Percentiles rank a stretch among this genome's conserved stretches.
Conservation (phyloP, 2,797 vertebrate genomes). For the Corythornis leucogaster region DNA sequence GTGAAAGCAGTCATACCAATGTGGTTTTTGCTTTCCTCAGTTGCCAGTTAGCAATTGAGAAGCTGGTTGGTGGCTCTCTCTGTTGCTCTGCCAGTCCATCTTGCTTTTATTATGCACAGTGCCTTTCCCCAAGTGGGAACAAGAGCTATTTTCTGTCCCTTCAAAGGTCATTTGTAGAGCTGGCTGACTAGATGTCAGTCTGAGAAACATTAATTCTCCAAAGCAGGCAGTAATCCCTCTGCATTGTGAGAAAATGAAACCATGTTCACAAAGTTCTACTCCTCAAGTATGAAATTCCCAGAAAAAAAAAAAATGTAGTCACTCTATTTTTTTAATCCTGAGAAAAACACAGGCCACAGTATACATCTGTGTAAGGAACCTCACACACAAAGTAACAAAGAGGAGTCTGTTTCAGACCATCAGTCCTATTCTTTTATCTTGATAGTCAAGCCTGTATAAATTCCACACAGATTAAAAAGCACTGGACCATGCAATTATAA, state of each 20-base stretch:
- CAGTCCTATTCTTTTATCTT: background rate
- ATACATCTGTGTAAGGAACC: background rate
- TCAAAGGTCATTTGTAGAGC: background rate
- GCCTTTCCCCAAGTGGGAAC: background rate
- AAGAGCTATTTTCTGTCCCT: background rate
- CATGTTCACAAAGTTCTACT: background rate
- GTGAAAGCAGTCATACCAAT: background rate
- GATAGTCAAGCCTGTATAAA: background rate
- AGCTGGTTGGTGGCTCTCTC: background rate
- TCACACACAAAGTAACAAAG: slow-evolving; percentile 5
- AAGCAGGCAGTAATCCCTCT: background rate
- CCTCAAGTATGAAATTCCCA: background rate
- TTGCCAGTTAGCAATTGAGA: background rate
- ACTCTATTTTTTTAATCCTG: background rate
- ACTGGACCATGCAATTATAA: slow-evolving; percentile 35
- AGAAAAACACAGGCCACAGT: background rate
- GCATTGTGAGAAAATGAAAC: background rate
- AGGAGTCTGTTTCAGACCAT: background rate
- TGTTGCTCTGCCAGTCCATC: background rate
- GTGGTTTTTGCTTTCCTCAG: background rate
- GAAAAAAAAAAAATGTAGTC: background rate
- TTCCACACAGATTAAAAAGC: slow-evolving; percentile 35
- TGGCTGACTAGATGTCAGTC: background rate
- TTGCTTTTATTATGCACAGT: background rate
- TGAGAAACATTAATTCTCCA: background rate